Evolutionary conservation across 2,113 vertebrate species (phyloP).

Genomic region (Lathamus discolor): DNA sequence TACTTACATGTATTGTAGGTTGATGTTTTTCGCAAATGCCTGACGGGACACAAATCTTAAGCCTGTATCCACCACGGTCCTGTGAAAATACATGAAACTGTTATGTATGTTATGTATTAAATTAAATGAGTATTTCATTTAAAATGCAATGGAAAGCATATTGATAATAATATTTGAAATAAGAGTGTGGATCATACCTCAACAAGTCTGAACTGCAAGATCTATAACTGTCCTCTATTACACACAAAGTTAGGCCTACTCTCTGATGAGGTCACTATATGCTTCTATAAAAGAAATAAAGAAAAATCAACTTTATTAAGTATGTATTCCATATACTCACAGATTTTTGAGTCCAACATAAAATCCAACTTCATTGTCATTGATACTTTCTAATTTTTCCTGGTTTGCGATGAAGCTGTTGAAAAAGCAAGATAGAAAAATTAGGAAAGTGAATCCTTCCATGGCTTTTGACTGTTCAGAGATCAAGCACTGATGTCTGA

Average conservation of each 20-base stretch:
- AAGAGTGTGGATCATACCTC: neutral
- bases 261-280: neutral
- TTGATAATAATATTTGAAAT: neutral
- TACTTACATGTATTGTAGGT: constrained; percentile 95
- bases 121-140: neutral
- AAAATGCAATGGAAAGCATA: neutral
- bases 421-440: constrained; percentile 54
- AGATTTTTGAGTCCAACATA: constrained; percentile 94
- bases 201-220: neutral
- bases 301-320: neutral
- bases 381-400: constrained; percentile 89
- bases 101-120: neutral
- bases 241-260: neutral
- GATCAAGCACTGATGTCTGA: neutral
- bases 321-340: constrained; percentile 79
- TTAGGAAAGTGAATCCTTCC: neutral
- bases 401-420: constrained; percentile 95
- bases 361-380: constrained; percentile 88
- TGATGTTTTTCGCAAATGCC: constrained; percentile 90
- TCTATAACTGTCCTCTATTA: neutral
- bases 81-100: constrained; percentile 57
- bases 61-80: constrained; percentile 93
- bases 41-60: constrained; percentile 89
- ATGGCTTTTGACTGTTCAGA: neutral
- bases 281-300: neutral